These are phyloP conservation scores for Drosophila sechellia DNA, from an alignment of 1,140 invertebrate genomes.

Conservation along the genomic window DNA sequence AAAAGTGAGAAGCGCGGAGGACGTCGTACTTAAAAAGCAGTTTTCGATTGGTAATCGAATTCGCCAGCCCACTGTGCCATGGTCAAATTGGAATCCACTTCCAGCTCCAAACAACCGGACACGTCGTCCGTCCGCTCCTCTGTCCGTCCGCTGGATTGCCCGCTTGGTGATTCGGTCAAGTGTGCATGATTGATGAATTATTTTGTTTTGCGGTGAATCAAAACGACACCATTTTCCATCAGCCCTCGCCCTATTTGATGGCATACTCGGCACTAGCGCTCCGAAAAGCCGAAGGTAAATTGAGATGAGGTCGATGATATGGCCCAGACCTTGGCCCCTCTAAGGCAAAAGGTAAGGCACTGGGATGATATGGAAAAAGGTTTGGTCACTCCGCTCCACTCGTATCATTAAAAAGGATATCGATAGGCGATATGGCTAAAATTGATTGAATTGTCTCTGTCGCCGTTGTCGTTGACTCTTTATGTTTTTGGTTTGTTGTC, in stretches of 20 bases:
- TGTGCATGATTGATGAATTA: conserved; percentile 83
- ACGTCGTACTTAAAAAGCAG: no score
- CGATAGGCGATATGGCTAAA: conserved; percentile 73
- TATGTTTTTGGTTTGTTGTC: conserved; percentile 18
- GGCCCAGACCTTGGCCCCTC: conserved; percentile 44
- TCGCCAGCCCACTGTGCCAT: conserved; percentile 1
- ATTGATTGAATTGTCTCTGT: conserved; percentile 81
- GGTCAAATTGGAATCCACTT: conserved; percentile 7
- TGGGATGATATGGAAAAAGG: conserved; percentile 54
- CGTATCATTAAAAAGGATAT: conserved; percentile 82
- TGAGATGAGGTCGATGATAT: conserved; percentile 58
- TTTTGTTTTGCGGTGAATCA: conserved; percentile 82
- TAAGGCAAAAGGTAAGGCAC: conserved; percentile 31
- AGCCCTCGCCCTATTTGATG: conserved; percentile 56
- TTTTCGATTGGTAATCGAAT: not conserved
- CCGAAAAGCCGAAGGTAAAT: conserved; percentile 49
- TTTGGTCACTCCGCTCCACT: conserved; percentile 56
- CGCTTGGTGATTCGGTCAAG: conserved; percentile 60
- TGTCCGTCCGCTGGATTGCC: conserved; percentile 4
- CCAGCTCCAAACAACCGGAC: conserved; percentile 1
- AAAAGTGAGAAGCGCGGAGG: not conserved
- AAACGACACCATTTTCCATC: conserved; percentile 73
- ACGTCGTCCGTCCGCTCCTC: not conserved
- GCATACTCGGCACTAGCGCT: conserved; percentile 59
- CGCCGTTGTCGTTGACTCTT: conserved; percentile 50